Evolutionary conservation across 30 jellyfish, hydroid and myxozoan genomes (phyloP).

Genomic region (Hydra vulgaris): DNA sequence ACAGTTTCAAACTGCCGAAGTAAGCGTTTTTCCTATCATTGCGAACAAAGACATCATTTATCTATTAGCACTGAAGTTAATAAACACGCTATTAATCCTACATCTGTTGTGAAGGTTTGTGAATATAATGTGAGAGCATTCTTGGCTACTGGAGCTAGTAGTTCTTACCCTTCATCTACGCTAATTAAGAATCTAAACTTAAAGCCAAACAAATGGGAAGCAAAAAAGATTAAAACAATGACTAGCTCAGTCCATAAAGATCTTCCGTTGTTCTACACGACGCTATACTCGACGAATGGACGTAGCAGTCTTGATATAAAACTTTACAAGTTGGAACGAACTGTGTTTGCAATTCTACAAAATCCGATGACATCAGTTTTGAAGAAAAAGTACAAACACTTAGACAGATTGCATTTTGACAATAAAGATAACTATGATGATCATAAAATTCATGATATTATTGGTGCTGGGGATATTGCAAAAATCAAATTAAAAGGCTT

Average conservation of each 20-base stretch:
- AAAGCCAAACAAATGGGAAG: conserved; percentile 16
- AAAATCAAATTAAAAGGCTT: too few relatives aligned
- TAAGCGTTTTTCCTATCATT: conserved; percentile 33
- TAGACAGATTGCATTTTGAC: conserved; percentile 32
- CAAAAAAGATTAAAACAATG: conserved; percentile 37
- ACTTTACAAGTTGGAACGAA: conserved; percentile 36
- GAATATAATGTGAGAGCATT: conserved; percentile 30
- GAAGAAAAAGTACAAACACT: conserved; percentile 31
- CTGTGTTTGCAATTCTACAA: conserved; percentile 29
- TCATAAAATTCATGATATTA: conserved; percentile 31
- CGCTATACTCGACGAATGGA: conserved; percentile 14
- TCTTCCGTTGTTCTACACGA: conserved; percentile 21
- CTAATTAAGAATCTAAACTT: conserved; percentile 13
- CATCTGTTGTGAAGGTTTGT: background rate
- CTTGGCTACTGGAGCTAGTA: conserved; percentile 65
- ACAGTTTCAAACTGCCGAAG: conserved; percentile 38
- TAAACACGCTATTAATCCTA: conserved; percentile 21
- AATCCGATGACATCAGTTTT: too few relatives aligned
- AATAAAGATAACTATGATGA: conserved; percentile 27
- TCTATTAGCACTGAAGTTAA: conserved; percentile 45
- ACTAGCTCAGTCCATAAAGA: conserved; percentile 25
- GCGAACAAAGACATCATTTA: conserved; percentile 44
- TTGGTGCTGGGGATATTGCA: too few relatives aligned
- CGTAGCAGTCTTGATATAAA: conserved; percentile 21
- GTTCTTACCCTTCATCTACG: conserved; percentile 45